phyloP scores from a whole-genome alignment of 2,797 vertebrate genomes.

The Monodelphis domestica region DNA sequence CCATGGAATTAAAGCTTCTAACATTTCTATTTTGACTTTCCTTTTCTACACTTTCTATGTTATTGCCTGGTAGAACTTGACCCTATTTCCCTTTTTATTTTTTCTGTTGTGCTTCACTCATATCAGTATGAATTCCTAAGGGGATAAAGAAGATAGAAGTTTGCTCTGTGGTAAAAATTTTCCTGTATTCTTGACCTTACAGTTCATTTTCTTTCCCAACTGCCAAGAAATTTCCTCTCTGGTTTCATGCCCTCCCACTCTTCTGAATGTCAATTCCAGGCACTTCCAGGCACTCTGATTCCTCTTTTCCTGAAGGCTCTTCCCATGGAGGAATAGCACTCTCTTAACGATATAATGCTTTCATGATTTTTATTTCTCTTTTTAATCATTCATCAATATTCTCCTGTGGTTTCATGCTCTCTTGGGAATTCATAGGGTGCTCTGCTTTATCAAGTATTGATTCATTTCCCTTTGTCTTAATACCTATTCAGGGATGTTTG shows the following conservation, averaged over 20 bases:
- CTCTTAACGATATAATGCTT: too few species aligned
- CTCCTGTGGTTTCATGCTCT: not conserved
- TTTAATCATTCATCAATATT: not conserved
- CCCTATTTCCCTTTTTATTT: too few species aligned
- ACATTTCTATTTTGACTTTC: not conserved
- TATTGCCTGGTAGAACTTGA: not conserved
- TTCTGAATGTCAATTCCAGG: not conserved
- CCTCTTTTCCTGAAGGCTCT: not conserved
- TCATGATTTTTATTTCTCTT: not conserved
- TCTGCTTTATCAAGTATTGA: not conserved
- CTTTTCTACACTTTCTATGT: not conserved
- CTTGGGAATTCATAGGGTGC: not conserved
- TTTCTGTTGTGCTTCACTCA: not conserved
- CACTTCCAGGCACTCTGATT: not conserved
- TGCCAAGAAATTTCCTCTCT: not conserved
- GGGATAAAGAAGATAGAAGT: not conserved
- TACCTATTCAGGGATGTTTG: not conserved
- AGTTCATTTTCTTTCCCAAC: not conserved
- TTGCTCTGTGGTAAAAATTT: not conserved
- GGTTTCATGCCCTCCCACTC: not conserved
- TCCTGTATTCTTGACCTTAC: not conserved
- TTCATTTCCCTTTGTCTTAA: not conserved
- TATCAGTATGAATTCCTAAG: not conserved
- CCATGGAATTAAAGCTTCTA: not conserved
- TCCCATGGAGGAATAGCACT: not conserved